Evolutionary conservation across 1,140 invertebrate genomes (phyloP).

Genomic region (Sarcophaga peregrina): DNA sequence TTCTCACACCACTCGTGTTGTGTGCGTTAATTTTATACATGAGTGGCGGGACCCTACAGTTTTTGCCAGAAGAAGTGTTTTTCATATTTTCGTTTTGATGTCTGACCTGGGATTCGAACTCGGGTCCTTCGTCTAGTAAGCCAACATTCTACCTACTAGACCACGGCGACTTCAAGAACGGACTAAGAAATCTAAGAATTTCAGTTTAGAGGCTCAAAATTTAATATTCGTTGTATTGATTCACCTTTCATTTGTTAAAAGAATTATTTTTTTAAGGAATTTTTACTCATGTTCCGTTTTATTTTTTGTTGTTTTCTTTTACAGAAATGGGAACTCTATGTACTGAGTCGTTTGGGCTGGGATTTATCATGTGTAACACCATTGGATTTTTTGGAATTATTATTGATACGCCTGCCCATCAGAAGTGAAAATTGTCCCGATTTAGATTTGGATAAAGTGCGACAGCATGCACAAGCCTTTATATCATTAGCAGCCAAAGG

Average conservation of each 20-base stretch:
- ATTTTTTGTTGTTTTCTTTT: constrained; percentile 65
- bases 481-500: constrained; percentile 80
- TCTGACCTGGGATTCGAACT: no score
- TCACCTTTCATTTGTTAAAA: neutral
- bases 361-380: constrained; percentile 82
- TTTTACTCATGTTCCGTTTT: constrained; percentile 35
- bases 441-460: constrained; percentile 71
- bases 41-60: no score
- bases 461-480: constrained; percentile 77
- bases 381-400: constrained; percentile 77
- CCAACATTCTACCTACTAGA: no score
- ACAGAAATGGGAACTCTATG: constrained; percentile 81
- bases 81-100: no score
- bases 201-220: neutral
- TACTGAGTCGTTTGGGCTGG: constrained; percentile 81
- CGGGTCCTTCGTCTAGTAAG: no score
- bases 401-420: constrained; percentile 64
- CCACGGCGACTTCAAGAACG: no score
- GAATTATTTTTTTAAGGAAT: neutral
- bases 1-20: no score
- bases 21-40: no score
- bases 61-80: no score
- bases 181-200: no score
- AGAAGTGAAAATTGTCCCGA: constrained; percentile 54
- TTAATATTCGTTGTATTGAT: neutral